Conservation (phyloP, 2,797 vertebrate genomes). For the Peromyscus melanophrys region DNA sequence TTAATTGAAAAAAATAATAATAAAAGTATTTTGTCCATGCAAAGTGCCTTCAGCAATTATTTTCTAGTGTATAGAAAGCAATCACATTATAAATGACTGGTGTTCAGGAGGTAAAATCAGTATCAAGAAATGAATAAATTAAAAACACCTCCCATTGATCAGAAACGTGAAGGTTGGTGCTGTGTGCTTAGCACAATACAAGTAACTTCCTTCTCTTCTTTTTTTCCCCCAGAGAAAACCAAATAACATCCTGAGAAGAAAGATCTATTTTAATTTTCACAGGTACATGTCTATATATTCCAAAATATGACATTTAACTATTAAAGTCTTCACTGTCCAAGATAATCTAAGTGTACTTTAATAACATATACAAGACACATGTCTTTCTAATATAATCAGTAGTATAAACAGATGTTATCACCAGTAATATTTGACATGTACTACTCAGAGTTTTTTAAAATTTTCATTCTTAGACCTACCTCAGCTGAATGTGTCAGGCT, state of each 20-base stretch:
- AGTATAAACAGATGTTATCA: background rate
- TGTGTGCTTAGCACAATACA: background rate
- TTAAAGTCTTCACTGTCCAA: background rate
- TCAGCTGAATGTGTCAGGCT: too few species aligned
- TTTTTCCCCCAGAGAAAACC: background rate
- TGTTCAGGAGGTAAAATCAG: background rate
- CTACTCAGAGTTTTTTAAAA: background rate
- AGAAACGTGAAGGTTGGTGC: background rate
- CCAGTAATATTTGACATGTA: background rate
- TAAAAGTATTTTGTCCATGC: background rate
- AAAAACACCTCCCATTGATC: too few species aligned
- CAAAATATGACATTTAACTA: background rate
- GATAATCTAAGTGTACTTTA: background rate
- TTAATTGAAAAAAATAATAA: background rate
- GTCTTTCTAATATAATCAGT: background rate
- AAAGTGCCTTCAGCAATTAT: background rate
- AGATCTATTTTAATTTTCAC: background rate
- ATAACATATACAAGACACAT: background rate
- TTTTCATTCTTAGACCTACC: background rate
- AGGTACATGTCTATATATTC: background rate
- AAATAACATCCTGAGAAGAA: background rate
- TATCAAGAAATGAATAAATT: background rate
- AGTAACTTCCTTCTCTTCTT: background rate
- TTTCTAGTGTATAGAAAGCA: background rate
- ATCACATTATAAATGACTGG: background rate